A percentile compares a stretch with the other conserved stretches of the same genome.
Evolutionary conservation across 1,140 invertebrate genomes (phyloP).

Genomic region (Coenobita brevimanus): DNA sequence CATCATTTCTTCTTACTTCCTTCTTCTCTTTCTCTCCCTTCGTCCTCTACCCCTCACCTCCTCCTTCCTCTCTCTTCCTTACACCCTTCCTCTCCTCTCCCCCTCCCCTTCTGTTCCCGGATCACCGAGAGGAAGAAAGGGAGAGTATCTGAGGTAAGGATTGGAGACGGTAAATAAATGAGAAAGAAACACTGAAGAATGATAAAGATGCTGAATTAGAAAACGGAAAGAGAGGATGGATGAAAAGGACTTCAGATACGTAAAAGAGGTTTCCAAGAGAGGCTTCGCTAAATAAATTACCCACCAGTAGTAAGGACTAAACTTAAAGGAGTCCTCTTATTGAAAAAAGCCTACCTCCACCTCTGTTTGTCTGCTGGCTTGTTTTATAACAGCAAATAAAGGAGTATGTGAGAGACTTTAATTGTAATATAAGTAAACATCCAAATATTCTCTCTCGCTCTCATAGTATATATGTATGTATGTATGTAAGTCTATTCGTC

Average conservation of each 20-base stretch:
- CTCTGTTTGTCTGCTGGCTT: too few relatives aligned
- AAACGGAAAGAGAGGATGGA: not conserved
- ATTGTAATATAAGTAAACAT: too few relatives aligned
- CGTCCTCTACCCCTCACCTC: not conserved
- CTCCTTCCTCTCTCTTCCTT: not conserved
- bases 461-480: too few relatives aligned
- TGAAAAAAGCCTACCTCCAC: too few relatives aligned
- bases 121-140: not conserved
- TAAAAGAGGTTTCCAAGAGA: not conserved
- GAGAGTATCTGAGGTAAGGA: not conserved
- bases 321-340: too few relatives aligned
- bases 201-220: not conserved
- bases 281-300: not conserved
- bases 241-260: not conserved
- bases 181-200: not conserved
- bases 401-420: too few relatives aligned
- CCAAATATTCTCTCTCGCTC: too few relatives aligned
- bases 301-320: too few relatives aligned
- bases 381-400: too few relatives aligned
- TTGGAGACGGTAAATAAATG: not conserved
- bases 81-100: not conserved
- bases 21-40: not conserved
- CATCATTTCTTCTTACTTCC: not conserved
- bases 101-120: not conserved
- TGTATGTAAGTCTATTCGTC: too few relatives aligned